Percentiles rank a stretch among this genome's conserved stretches.
These are phyloP conservation scores for Pseudopodoces humilis DNA, from an alignment of 2,113 vertebrate genomes.

Conservation along the genomic window DNA sequence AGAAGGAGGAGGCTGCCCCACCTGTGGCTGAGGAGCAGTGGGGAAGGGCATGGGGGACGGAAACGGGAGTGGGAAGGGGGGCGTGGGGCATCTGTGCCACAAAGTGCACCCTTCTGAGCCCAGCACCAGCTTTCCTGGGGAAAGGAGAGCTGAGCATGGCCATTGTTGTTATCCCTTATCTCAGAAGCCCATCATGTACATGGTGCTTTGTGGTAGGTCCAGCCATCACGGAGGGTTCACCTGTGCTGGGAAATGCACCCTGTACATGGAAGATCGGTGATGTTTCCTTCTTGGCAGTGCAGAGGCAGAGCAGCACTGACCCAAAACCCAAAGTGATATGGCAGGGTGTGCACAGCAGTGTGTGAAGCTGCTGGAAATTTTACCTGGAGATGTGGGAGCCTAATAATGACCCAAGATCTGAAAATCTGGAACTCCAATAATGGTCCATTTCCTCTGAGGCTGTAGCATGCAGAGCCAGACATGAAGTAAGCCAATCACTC, in stretches of 20 bases:
- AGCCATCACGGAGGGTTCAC: background rate
- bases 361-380: background rate
- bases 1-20: background rate
- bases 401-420: background rate
- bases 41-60: background rate
- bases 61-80: background rate
- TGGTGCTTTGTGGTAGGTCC: background rate
- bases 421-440: background rate
- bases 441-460: background rate
- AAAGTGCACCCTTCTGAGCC: background rate
- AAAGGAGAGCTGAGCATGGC: background rate
- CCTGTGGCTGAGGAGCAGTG: background rate
- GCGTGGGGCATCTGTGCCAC: rapidly evolving
- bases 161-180: background rate
- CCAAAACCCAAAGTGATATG: rapidly evolving
- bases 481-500: background rate
- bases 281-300: background rate
- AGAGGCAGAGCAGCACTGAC: background rate
- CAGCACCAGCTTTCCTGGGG: background rate
- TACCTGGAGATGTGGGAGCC: background rate
- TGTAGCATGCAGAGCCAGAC: background rate
- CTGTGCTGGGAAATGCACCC: rapidly evolving
- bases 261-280: rapidly evolving
- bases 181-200: rapidly evolving
- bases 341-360: background rate